These are phyloP conservation scores for Hystrix cristata DNA, from an alignment of 2,113 vertebrate species.

Conservation along the genomic window DNA sequence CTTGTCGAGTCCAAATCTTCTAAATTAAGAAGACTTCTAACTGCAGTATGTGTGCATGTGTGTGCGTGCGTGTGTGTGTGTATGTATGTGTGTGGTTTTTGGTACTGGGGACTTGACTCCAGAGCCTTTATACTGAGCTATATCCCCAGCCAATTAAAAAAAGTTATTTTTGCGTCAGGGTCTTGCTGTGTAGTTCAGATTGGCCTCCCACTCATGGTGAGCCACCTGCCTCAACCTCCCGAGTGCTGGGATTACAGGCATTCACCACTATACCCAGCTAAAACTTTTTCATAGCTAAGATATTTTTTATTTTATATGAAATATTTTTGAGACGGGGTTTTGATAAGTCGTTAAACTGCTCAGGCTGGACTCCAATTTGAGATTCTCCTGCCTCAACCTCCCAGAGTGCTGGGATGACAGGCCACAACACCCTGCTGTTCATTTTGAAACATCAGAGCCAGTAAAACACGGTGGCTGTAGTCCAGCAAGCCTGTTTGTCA, in stretches of 20 bases:
- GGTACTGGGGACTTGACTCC: background rate
- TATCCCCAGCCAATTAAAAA: too few species aligned
- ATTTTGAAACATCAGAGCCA: background rate
- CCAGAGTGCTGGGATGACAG: background rate
- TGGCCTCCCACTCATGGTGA: background rate
- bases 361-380: background rate
- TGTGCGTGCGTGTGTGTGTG: too few species aligned
- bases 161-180: background rate
- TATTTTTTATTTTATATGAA: background rate
- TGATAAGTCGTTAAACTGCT: background rate
- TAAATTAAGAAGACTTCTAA: background rate
- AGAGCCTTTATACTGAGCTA: background rate
- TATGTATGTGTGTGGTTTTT: background rate
- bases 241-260: background rate
- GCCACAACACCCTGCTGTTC: background rate
- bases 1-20: constrained; percentile 24
- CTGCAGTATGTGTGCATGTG: too few species aligned
- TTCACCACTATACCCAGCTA: background rate
- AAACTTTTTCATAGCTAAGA: background rate
- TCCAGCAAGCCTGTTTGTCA: background rate
- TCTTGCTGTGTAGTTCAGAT: background rate
- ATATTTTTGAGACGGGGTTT: background rate
- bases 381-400: background rate
- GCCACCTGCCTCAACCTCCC: background rate
- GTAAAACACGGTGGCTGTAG: background rate